Evolutionary conservation across 2,113 vertebrate genomes (phyloP).

Genomic region (Natator depressus): DNA sequence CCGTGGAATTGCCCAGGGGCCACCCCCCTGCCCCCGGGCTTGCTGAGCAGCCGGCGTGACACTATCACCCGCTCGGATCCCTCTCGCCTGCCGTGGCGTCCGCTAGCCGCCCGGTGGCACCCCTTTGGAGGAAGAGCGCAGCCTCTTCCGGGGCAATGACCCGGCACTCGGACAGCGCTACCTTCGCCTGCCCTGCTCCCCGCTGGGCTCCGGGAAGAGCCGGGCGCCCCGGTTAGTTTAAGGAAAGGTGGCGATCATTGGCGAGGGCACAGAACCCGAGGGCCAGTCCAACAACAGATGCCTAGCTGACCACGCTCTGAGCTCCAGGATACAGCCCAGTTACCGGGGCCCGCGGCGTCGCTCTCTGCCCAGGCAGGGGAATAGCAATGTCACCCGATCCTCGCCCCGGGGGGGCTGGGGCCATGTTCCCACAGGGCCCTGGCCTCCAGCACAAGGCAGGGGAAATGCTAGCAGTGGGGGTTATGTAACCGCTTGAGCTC

Average conservation of each 20-base stretch:
- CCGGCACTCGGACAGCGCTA: background rate
- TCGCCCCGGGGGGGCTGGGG: too few species aligned
- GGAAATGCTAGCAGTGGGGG: too few species aligned
- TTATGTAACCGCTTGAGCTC: too few species aligned
- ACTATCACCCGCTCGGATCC: background rate
- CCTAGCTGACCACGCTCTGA: background rate
- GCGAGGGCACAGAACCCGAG: background rate
- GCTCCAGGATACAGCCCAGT: background rate
- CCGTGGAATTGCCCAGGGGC: background rate
- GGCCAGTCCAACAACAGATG: background rate
- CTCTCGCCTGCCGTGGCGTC: background rate
- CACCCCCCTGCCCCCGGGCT: background rate
- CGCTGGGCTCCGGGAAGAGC: background rate
- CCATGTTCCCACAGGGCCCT: too few species aligned
- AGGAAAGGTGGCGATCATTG: background rate
- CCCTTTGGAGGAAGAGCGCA: background rate
- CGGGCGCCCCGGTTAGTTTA: background rate
- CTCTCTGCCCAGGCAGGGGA: too few species aligned
- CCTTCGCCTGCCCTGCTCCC: background rate
- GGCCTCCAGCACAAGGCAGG: too few species aligned
- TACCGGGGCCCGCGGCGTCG: too few species aligned
- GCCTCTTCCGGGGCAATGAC: background rate
- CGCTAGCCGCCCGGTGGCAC: too few species aligned
- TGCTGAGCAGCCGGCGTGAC: background rate
- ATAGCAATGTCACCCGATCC: too few species aligned